phyloP scores from a whole-genome alignment of 1,140 invertebrate species.

The Microplitis demolitor region DNA sequence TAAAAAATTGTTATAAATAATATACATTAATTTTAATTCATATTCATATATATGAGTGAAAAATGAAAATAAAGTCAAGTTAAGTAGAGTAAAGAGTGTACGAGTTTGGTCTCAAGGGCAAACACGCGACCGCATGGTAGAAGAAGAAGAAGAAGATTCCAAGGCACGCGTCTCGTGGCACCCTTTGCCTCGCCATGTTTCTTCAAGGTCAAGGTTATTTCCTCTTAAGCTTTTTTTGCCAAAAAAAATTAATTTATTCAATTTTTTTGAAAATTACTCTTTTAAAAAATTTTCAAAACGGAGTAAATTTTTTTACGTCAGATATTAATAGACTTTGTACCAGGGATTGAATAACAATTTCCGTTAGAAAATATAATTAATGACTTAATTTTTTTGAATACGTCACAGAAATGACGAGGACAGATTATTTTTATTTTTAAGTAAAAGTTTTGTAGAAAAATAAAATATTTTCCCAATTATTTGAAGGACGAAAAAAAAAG shows the following conservation, averaged over 20 bases:
- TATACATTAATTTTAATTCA: too few relatives aligned
- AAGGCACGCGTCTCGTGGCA: conserved; percentile 26
- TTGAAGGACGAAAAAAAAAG: not conserved
- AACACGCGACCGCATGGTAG: conserved; percentile 21
- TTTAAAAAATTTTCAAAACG: not conserved
- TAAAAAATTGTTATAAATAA: too few relatives aligned
- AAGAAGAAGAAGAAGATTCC: not conserved
- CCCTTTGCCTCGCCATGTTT: not conserved
- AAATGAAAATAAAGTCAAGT: not conserved
- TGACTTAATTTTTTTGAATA: too few relatives aligned
- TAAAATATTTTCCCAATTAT: not conserved
- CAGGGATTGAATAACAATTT: too few relatives aligned
- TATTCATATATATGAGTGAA: not conserved
- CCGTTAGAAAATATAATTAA: too few relatives aligned
- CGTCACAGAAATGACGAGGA: too few relatives aligned
- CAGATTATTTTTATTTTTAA: not conserved
- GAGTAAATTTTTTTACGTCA: too few relatives aligned
- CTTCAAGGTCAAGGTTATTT: conserved; percentile 31
- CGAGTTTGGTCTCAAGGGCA: conserved; percentile 21
- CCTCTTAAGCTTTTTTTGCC: not conserved
- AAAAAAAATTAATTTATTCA: not conserved
- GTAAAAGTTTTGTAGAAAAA: not conserved
- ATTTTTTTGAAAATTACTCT: too few relatives aligned
- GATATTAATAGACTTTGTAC: too few relatives aligned
- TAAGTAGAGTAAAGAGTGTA: not conserved